Evolutionary conservation across 2,113 vertebrate genomes (phyloP), one percentile per base, ranked within the genome.

Genomic region (Eudorcas thomsonii): DNA sequence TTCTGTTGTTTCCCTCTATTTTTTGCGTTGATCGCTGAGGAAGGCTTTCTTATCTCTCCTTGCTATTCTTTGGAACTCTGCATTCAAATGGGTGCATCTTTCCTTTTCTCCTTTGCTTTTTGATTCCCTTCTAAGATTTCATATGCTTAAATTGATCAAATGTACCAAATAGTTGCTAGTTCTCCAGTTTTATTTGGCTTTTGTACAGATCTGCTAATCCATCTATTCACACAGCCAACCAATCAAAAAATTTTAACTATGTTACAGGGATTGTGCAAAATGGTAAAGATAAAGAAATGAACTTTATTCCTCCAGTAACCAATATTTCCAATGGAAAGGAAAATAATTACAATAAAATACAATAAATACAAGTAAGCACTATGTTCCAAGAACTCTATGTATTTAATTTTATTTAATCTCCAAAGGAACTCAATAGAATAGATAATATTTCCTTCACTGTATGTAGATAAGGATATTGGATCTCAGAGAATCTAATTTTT

Each of bases 321-420:
- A 59, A 19, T 36, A 85, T 60, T 88, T 96, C 16, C 36, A 89
- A 9, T 12, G 48, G 45, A 85, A 97, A 81, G 19, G 43, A 81
- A 86, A 13, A 77, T 28, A 55, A 71, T 50, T 89, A 39, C 2
- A 62, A 45, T 64, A 28, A 88, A 90, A 86, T 74, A 11, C 39
- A 26, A 23, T 57, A 67, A 12, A 14, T 71, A 33, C 28, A 50
- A 50, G 78, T 19, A 92, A 93, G 59, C 60, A 54, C 43, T 64
- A 23, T 92, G 14, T 89, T 67, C 48, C 7, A 91, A 59, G 8
- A 59, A 74, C 23, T 94, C 30, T 92, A 11, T 1, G 12, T 16
- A 78, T 77, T 96, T 50, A 60, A 59, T 96, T 95, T 89, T 85
- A 81, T 93, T 84, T 95, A 54, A 48, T 90, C 17, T 15, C 94